Conservation (phyloP, 2,113 vertebrate genomes). For the Lophochroa leadbeateri region DNA sequence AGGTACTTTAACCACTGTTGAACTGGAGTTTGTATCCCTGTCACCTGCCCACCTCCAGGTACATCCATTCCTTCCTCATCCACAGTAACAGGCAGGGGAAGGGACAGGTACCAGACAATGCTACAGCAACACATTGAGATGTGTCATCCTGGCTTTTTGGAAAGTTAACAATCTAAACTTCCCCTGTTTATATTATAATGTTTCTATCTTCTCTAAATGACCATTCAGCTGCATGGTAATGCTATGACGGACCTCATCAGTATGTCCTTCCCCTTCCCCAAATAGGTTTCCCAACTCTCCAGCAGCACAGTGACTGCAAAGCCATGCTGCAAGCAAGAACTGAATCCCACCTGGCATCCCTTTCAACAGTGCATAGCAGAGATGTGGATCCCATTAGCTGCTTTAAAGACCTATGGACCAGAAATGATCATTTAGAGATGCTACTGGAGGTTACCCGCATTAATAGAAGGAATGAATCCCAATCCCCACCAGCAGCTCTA, state of each 20-base stretch:
- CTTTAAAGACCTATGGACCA: background rate
- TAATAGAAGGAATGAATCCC: background rate
- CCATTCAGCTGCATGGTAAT: background rate
- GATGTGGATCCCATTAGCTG: background rate
- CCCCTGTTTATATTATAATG: no score
- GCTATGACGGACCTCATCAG: background rate
- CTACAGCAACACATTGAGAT: background rate
- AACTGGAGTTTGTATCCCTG: background rate
- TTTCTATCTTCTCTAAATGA: background rate
- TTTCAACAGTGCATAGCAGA: background rate
- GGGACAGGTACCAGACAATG: background rate
- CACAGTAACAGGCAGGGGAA: background rate
- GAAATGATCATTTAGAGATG: background rate
- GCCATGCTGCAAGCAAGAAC: background rate
- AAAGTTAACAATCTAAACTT: background rate
- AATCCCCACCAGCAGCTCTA: background rate
- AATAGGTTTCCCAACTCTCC: background rate
- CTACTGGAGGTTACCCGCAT: background rate
- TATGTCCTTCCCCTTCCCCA: background rate
- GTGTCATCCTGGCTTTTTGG: background rate
- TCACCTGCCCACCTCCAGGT: background rate
- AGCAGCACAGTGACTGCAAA: background rate
- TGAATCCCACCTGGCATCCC: background rate
- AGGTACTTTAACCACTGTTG: background rate
- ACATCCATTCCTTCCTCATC: background rate